A percentile compares a stretch with the other conserved stretches of the same genome.
These are phyloP conservation scores for Willisornis vidua DNA, from an alignment of 2,113 vertebrate species.

Conservation along the genomic window DNA sequence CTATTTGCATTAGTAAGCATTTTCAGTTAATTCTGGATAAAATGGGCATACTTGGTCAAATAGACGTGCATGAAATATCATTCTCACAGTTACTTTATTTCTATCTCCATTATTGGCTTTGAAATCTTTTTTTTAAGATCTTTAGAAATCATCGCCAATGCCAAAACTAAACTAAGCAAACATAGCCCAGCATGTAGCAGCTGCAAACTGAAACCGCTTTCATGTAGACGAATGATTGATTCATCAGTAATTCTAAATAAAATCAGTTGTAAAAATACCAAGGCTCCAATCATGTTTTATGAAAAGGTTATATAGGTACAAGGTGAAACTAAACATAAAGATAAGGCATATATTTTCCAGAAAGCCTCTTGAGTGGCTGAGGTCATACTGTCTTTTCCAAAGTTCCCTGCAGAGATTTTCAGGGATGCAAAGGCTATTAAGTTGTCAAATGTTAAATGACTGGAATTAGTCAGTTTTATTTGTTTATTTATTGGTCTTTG, in stretches of 20 bases:
- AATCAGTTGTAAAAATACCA: background rate
- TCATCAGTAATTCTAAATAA: background rate
- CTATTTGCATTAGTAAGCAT: background rate
- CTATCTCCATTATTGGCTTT: background rate
- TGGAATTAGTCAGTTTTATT: background rate
- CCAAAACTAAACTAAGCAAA: background rate
- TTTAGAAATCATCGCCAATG: background rate
- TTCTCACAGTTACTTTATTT: background rate
- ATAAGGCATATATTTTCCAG: background rate
- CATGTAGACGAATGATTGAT: background rate
- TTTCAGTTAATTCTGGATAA: background rate
- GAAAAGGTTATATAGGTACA: background rate
- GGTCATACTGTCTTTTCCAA: background rate
- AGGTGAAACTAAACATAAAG: background rate
- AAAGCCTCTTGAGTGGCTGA: background rate
- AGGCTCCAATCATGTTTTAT: background rate
- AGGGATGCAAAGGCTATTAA: background rate
- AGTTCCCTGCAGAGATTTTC: background rate
- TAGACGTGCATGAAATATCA: background rate
- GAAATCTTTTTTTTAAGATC: background rate
- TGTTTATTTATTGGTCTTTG: background rate
- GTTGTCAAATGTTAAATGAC: background rate
- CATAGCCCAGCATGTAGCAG: background rate
- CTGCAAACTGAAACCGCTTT: background rate
- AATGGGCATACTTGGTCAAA: background rate